Evolutionary conservation across 92 coral and sea anemone genomes (phyloP).

Genomic region (Porites evermanni): DNA sequence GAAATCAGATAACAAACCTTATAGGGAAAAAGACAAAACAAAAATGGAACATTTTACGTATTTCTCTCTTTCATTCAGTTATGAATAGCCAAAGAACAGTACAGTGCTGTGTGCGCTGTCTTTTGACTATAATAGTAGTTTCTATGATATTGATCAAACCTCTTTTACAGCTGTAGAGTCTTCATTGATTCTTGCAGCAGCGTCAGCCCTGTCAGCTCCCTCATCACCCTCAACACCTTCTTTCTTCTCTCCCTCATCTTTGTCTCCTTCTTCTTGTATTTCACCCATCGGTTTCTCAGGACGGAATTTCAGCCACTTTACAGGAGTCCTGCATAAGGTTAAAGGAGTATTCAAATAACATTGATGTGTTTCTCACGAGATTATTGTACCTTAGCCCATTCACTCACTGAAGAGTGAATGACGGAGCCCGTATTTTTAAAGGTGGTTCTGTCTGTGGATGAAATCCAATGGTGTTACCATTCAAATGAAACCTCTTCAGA

Average conservation of each 20-base stretch:
- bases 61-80: no score
- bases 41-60: no score
- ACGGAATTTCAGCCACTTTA: slow-evolving; percentile 80
- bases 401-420: no score
- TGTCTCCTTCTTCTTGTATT: slow-evolving; percentile 90
- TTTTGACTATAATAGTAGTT: no score
- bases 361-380: not conserved
- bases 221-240: slow-evolving; percentile 60
- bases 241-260: slow-evolving; percentile 73
- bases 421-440: no score
- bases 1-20: no score
- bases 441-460: no score
- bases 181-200: slow-evolving; percentile 54
- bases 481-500: no score
- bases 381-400: not conserved
- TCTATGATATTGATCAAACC: slow-evolving; percentile 33
- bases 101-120: no score
- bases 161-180: slow-evolving; percentile 51
- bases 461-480: no score
- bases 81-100: no score
- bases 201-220: slow-evolving; percentile 9
- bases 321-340: slow-evolving; percentile 76
- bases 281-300: slow-evolving; percentile 96
- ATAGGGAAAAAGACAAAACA: no score
- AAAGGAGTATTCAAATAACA: not conserved